Evolutionary conservation across 2,888 invertebrate genomes (phyloP).

Genomic region (Monochamus alternatus): DNA sequence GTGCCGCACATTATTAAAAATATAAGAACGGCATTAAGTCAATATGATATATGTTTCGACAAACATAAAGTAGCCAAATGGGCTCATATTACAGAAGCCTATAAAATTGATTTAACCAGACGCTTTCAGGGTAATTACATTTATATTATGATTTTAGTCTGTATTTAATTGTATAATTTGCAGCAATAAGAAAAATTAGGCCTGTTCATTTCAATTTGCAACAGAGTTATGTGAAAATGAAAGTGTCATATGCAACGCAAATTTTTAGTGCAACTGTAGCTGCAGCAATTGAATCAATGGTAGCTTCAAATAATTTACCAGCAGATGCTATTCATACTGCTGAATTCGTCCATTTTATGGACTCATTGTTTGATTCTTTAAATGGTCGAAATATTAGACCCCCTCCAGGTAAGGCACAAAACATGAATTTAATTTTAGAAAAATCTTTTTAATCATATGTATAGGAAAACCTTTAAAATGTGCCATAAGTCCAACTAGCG

Average conservation of each 20-base stretch:
- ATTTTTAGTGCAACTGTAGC: constrained; percentile 6
- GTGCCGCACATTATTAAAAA: neutral
- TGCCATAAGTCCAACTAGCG: neutral
- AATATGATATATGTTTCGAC: constrained; percentile 6
- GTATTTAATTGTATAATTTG: neutral
- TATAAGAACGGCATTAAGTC: neutral
- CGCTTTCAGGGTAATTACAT: constrained; percentile 7
- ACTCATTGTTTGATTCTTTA: neutral
- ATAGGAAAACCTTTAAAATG: neutral
- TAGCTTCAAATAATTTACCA: neutral
- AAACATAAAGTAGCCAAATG: neutral
- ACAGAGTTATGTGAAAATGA: constrained; percentile 17
- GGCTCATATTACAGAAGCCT: neutral
- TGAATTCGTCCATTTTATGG: constrained; percentile 14
- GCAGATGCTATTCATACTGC: constrained; percentile 11
- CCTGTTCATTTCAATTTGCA: neutral
- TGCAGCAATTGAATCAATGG: neutral
- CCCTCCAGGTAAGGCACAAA: neutral
- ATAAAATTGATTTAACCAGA: neutral
- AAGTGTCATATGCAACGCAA: constrained; percentile 6
- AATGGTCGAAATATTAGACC: neutral
- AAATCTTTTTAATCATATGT: neutral
- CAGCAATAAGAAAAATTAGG: constrained; percentile 5
- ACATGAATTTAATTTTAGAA: neutral
- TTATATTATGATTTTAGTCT: neutral